Evolutionary conservation across 2,888 invertebrate genomes (phyloP), one percentile per base, ranked within the genome.

Genomic region (Phaedon cochleariae): DNA sequence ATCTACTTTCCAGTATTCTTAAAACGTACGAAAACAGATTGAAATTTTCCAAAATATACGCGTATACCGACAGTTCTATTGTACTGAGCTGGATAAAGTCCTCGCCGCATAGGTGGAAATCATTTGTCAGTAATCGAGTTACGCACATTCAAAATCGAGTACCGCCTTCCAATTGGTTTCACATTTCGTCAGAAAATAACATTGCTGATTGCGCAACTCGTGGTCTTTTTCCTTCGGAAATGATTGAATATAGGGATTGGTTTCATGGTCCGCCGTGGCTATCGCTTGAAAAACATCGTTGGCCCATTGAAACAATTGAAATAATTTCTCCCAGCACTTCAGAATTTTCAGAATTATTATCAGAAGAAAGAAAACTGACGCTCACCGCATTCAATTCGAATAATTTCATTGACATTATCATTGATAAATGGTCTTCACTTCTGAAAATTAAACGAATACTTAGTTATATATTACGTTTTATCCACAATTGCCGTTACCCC

Each of bases 1-100:
- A 59, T 12, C 20, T 31, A 48, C 6, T 45, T 31, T 31, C 45
- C 4, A 48, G 1, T 20, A 20, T 59, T 17, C 5, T 34, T 2
- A 22, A 10, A 52, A 22, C 15, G 22, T 59, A 22, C 31, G 21
- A n/a, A 12, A 22, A 2, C 10, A 2, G 1, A n/a, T 10, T 22
- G 1, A 5, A 34, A 51, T 22, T 51, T 21, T 12, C 21, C 5
- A 5, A 29, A 29, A 5, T 29, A 9, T 51, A 15, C 18, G 51
- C 29, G 29, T 26, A n/a, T 7, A 52, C 52, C 9, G 52, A 52
- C 29, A 52, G n/a, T n/a, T n/a, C 26, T 26, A 52, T 52, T 15
- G 15, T 26, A 22, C 9, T 29, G 26, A 29, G 29, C 9, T 52
- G 17, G 52, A 29, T 15, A 15, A 52, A 26, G 9, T 22, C 6